Evolutionary conservation across 2,797 vertebrate species (phyloP), one percentile per base, ranked within the genome.

Genomic region (Sternarchorhynchus goeldii): DNA sequence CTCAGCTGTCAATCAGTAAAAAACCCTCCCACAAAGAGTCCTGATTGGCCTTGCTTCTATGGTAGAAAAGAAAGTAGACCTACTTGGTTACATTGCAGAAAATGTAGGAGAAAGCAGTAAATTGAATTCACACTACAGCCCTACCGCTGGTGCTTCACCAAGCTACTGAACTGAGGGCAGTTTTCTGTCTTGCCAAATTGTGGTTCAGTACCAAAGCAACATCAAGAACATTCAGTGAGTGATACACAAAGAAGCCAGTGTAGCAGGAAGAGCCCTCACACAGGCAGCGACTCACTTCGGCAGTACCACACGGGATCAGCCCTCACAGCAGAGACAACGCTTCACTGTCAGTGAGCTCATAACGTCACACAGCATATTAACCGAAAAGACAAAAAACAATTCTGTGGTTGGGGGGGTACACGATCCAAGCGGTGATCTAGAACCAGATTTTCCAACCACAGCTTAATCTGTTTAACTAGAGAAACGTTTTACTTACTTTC

Each of bases 181-280:
- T 50, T 50, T 50, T 12, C 45, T 50, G 14, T 50, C 1, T 50
- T 50, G 45, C 45, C 45, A 50, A 3, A 10, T n/a, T 21, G 39
- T 25, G 20, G 29, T 34, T 21, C 32, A 29, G 45, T 29, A 77
- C 36, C 63, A 25, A 36, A 21, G 39, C 50, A 53, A 17, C 31
- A 6, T 32, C 41, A 0, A 14, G 21, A 17, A 18, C 45, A 65
- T 25, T 17, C 31, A 29, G 56, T 74, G 67, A 70, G 57, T 34
- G 45, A 63, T 17, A 21, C 32, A 80, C 78, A 80, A 80, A 70
- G 70, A 74, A 63, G 36, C 25, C 41, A 67, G 63, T 79, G 70
- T 79, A 53, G n/a, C 31, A 10, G 56, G 0, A 16, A 69, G 18
- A 32, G 34, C 17, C 18, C n/a, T 6, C n/a, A 45, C 78, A 74